These are phyloP conservation scores for Sitophilus oryzae DNA, from an alignment of 1,140 invertebrate genomes.

Conservation along the genomic window DNA sequence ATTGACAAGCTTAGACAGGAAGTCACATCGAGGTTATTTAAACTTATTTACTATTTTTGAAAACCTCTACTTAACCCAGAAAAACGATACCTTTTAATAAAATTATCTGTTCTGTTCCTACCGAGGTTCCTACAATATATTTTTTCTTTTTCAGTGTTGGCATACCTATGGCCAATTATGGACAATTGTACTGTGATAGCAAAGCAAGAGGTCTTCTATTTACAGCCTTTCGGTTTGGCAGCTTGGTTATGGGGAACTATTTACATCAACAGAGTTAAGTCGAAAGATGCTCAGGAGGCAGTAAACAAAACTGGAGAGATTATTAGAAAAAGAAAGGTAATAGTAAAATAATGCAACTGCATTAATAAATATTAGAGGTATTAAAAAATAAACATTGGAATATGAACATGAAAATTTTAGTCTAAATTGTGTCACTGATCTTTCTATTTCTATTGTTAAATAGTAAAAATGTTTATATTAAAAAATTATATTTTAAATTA, in stretches of 20 bases:
- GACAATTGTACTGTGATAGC: conserved; percentile 67
- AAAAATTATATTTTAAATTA: too few species aligned
- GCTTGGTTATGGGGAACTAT: conserved; percentile 81
- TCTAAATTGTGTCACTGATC: too few species aligned
- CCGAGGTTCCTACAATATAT: too few species aligned
- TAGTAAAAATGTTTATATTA: too few species aligned
- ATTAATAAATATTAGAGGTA: not conserved
- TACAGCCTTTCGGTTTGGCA: conserved; percentile 76
- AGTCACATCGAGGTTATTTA: too few species aligned
- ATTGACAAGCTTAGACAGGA: too few species aligned
- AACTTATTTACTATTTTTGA: too few species aligned
- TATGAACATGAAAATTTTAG: too few species aligned
- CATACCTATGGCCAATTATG: conserved; percentile 75
- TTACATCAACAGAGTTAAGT: conserved; percentile 74
- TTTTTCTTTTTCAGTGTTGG: conserved; percentile 56
- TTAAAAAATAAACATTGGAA: not conserved
- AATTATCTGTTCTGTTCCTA: too few species aligned
- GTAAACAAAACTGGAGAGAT: conserved; percentile 68
- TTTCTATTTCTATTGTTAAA: too few species aligned
- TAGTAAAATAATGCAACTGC: not conserved
- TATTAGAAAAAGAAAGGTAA: conserved; percentile 47
- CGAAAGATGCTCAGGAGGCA: conserved; percentile 59
- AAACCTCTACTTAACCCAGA: too few species aligned
- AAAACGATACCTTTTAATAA: too few species aligned
- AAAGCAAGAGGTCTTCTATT: conserved; percentile 75